Evolutionary conservation across 2,888 invertebrate species (phyloP), one percentile per base, ranked within the genome.

Genomic region (Parascotia fuliginaria): DNA sequence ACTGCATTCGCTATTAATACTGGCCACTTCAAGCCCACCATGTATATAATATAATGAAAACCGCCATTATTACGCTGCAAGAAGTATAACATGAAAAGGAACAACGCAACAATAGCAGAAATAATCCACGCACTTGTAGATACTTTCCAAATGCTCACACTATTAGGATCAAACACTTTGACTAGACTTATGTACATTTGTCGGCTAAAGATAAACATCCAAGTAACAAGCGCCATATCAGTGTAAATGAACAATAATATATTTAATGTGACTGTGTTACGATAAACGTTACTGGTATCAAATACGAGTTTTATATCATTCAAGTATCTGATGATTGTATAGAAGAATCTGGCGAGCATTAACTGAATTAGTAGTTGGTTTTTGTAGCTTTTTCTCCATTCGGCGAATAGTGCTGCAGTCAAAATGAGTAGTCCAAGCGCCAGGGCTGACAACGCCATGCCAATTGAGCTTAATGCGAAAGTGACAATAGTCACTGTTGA

Each of bases 131-230:
- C 78, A 2, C 50, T 42, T 0, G 79, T 0, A 0, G 87, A 83
- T 3, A 82, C 60, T 55, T 72, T 79, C 73, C 77, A 77, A 9
- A 88, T 52, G 7, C 62, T 73, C 2, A 50, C 48, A 1, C 63
- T 61, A 1, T 72, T 55, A 0, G 64, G 60, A 40, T 62, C 65
- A 39, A 89, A 84, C 11, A 90, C 81, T 63, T 77, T 85, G 6
- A 87, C 90, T 37, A 90, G 73, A 49, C 75, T 77, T 1, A 78
- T 67, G 42, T 89, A 83, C 79, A 91, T 88, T 15, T 85, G 81
- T 32, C 78, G 82, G 27, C 75, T 90, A 40, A 88, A 91, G 2
- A 85, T 59, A 40, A 79, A 85, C 88, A 88, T 91, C 90, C 91
- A 91, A 1, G 64, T 55, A 0, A 88, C 74, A 1, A 89, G 68